These are phyloP conservation scores for Ctenoplectra terminalis DNA, from an alignment of 1,140 invertebrate species.

Conservation along the genomic window DNA sequence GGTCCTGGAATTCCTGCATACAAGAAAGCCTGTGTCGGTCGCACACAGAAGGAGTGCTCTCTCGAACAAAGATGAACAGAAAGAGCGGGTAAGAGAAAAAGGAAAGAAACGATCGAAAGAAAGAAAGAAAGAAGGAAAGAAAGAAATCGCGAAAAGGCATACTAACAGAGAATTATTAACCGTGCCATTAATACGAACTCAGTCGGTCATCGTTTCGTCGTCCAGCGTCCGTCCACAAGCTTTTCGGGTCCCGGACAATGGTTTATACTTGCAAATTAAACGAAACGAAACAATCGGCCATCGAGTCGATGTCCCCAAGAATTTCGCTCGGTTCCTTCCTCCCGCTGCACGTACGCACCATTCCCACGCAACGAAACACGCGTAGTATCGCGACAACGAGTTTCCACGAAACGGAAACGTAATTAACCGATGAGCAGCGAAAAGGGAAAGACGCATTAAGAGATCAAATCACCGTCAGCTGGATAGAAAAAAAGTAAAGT, in stretches of 20 bases:
- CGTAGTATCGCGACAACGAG: not conserved
- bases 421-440: slow-evolving; percentile 8
- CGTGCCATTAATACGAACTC: slow-evolving; percentile 32
- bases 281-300: slow-evolving; percentile 35
- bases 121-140: not conserved
- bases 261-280: slow-evolving; percentile 42
- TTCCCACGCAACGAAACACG: slow-evolving; percentile 3
- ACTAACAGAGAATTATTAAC: slow-evolving; percentile 40
- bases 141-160: not conserved
- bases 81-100: not conserved
- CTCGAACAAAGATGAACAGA: not conserved
- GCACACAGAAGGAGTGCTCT: slow-evolving; percentile 28
- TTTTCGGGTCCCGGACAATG: not conserved
- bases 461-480: slow-evolving; percentile 33
- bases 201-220: slow-evolving; percentile 25
- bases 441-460: not conserved
- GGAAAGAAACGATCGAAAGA: not conserved
- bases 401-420: slow-evolving; percentile 14
- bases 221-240: not conserved
- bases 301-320: not conserved
- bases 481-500: slow-evolving; percentile 33
- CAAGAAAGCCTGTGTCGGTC: slow-evolving; percentile 46
- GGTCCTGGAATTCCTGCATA: slow-evolving; percentile 63
- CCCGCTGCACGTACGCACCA: not conserved
- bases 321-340: not conserved